These are phyloP conservation scores for Hirudo medicinalis DNA, from an alignment of 1,140 invertebrate genomes.

Conservation along the genomic window DNA sequence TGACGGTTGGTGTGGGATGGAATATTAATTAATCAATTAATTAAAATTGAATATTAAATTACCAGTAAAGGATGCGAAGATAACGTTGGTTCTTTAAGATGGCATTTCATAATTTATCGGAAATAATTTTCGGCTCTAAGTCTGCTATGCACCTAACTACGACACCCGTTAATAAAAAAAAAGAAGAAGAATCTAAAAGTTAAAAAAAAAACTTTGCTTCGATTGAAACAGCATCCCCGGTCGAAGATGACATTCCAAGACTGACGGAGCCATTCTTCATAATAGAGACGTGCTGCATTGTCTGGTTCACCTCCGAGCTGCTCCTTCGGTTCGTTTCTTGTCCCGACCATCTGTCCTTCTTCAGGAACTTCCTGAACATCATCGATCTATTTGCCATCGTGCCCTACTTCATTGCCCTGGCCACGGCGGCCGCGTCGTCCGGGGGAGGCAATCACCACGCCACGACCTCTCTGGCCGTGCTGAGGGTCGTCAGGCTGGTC, in stretches of 20 bases:
- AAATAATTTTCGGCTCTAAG: too few relatives aligned
- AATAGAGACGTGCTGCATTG: slow-evolving; percentile 40
- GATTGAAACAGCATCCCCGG: not conserved
- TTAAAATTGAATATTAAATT: too few relatives aligned
- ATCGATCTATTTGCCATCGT: slow-evolving; percentile 96
- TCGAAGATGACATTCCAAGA: slow-evolving; percentile 42
- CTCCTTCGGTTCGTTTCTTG: slow-evolving; percentile 31
- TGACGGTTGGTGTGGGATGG: not conserved
- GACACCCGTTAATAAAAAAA: not conserved
- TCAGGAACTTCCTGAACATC: slow-evolving; percentile 84
- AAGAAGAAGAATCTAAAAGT: not conserved
- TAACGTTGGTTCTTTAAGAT: too few relatives aligned
- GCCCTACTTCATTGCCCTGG: slow-evolving; percentile 97
- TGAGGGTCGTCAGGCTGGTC: slow-evolving; percentile 41
- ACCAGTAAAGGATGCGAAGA: too few relatives aligned
- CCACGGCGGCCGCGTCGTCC: slow-evolving; percentile 62
- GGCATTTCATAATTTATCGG: too few relatives aligned
- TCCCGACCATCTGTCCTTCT: slow-evolving; percentile 41
- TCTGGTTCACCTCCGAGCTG: slow-evolving; percentile 41
- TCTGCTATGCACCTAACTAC: too few relatives aligned
- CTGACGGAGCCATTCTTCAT: slow-evolving; percentile 39
- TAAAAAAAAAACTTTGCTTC: not conserved
- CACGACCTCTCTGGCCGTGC: slow-evolving; percentile 36
- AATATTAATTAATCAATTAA: too few relatives aligned
- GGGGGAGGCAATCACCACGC: slow-evolving; percentile 29